phyloP scores from a whole-genome alignment of 2,797 vertebrate genomes.

The Muscicapa comitata region DNA sequence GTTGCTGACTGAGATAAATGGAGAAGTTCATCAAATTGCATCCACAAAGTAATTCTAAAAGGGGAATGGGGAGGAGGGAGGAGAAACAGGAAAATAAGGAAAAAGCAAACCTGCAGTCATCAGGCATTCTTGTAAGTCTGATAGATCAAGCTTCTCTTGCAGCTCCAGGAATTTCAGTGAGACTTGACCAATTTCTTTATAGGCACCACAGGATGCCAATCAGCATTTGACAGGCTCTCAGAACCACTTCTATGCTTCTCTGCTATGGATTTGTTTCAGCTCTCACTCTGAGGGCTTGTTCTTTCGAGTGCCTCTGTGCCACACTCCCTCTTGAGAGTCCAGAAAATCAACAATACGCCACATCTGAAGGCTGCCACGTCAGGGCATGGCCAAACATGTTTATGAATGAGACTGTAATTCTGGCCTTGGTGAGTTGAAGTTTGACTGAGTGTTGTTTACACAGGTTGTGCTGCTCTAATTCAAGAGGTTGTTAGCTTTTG shows the following conservation, averaged over 20 bases:
- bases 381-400: background rate
- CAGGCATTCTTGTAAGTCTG: background rate
- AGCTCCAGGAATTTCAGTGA: background rate
- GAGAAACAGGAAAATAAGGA: fast-evolving
- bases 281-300: background rate
- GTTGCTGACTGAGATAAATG: background rate
- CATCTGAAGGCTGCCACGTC: background rate
- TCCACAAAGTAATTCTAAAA: background rate
- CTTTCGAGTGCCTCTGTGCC: background rate
- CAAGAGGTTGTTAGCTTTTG: background rate
- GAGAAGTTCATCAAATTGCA: background rate
- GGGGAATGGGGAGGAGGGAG: fast-evolving
- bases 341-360: background rate
- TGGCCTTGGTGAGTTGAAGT: background rate
- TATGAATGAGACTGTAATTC: background rate
- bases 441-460: background rate
- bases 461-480: background rate
- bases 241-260: background rate
- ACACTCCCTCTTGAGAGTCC: background rate
- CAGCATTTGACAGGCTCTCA: background rate
- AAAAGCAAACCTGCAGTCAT: background rate
- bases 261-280: background rate
- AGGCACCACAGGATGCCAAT: background rate
- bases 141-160: background rate
- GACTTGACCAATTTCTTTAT: background rate